Evolutionary conservation across 1,140 invertebrate genomes (phyloP), one percentile per base, ranked within the genome.

Genomic region (Acromyrmex charruanus): DNA sequence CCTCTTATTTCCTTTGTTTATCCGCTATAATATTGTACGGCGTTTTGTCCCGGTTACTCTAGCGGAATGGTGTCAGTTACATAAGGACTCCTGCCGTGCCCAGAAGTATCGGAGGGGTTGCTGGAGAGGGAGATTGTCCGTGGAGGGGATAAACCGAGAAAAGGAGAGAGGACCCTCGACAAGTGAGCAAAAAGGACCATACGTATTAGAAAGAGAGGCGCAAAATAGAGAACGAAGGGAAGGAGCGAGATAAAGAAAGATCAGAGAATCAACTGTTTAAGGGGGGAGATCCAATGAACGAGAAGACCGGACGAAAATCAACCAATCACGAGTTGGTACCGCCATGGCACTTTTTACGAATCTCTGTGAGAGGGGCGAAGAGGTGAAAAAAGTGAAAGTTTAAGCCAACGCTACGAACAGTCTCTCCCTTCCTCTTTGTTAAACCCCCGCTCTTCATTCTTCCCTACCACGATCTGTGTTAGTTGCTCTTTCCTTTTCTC

Each of bases 371-470:
- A 86, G 88, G 90, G 89, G 85, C 65, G 87, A 89, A 85, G 89
- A 89, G 91, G 87, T 91, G 93, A 94, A 94, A 94, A 94, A 94
- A 94, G 94, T 94, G 94, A 94, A 94, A 94, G 94, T 94, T 93
- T 90, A 90, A 87, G 85, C 89, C 88, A 88, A 87, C 87, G 87
- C 87, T 88, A 75, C 77, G 85, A 85, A n/a, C 53, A 31, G 18
- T 72, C 61, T 4, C 51, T 69, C 68, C 7, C 51, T 69, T 35
- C 58, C 49, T 87, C 59, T 58, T 79, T 25, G 31, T 79, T 39
- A 55, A 69, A 79, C 74, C 84, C 80, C 69, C 80, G 80, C 71
- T 69, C 55, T 84, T 68, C 51, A 77, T 51, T 77, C 71, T 68
- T 88, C 53, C 80, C 69, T 61, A 31, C 80, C 49, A 75, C 61